Base-by-base conservation (phyloP, 2,797 vertebrate genomes). In the Sarcophilus harrisii region DNA sequence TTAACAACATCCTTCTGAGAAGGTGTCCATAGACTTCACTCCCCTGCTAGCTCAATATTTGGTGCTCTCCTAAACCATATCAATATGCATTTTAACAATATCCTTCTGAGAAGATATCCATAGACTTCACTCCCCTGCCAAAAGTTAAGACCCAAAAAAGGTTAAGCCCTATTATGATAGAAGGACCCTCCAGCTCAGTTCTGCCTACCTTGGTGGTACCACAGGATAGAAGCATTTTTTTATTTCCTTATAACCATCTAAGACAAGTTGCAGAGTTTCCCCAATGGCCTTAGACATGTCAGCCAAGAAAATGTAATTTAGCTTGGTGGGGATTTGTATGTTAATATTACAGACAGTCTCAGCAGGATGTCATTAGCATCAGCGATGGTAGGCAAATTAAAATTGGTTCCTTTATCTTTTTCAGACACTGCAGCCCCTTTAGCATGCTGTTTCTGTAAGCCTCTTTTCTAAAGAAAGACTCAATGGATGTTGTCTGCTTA, bases 201-300 rank as follows among this genome's bases (percentile, higher is more conserved):
- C 55, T 55, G 57, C 28, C 54, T 62, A 32, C 45, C 13, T 90
- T 95, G 57, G 89, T 98, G 96, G 97, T 98, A 94, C 90, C 92
- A 58, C 90, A 93, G 90, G 90, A 94, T 96, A 97, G 91, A 92
- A 89, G 93, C 87, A 66, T 52, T 27, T 94, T 92, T 95, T 57
- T 92, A 58, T 96, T 95, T 96, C 89, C 93, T 95, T 96, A 95
- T 94, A 96, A 96, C 96, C 93, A 94, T 87, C 91, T 59, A 96
- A 96, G 58, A 95, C 73, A 87, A 95, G 81, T 95, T 93, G 52
- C 93, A 95, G 93, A 96, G 95, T 95, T 96, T 89, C 66, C 52
- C 29, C 94, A 94, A 73, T 91, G 58, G 87, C 94, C 97, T n/a
- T 55, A 93, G 95, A 91, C 95, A 55, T 58, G 91, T 93, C 96